These are phyloP conservation scores for Cheilinus undulatus DNA, from an alignment of 2,113 vertebrate genomes.

Conservation along the genomic window DNA sequence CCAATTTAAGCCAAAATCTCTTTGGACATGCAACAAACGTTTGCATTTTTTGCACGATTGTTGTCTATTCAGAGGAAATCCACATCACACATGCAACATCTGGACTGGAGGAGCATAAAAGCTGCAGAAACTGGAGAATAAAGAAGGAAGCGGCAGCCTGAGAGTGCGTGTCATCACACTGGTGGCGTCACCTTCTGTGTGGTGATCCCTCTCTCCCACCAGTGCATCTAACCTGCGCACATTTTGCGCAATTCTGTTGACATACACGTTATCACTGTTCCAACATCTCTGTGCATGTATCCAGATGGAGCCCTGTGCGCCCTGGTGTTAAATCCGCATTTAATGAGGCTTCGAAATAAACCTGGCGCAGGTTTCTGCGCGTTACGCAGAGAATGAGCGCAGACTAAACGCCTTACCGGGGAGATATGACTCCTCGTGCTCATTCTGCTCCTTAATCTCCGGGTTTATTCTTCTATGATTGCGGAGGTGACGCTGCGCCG, in stretches of 20 bases:
- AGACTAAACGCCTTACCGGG: conserved; percentile 20
- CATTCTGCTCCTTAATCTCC: conserved; percentile 31
- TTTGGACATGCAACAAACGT: no score
- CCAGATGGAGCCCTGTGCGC: not conserved
- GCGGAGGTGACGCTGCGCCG: conserved; percentile 49
- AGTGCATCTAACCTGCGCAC: not conserved
- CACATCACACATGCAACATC: no score
- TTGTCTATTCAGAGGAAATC: no score
- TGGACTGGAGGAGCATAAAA: not conserved
- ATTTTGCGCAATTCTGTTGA: no score
- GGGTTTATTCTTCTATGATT: conserved; percentile 12
- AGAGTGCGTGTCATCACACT: conserved; percentile 50
- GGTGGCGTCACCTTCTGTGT: conserved; percentile 35
- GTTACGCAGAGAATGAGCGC: not conserved
- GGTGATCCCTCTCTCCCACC: not conserved
- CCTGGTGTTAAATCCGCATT: conserved; percentile 33
- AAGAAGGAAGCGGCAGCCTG: conserved; percentile 5
- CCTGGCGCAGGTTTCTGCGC: not conserved
- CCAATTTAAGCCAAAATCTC: no score
- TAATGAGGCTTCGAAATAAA: conserved; percentile 20
- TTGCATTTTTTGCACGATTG: no score
- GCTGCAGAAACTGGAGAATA: not conserved
- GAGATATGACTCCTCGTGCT: not conserved
- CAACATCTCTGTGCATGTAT: not conserved
- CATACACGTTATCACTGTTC: not conserved